Percentiles rank a stretch among this genome's conserved stretches.
Conservation (phyloP, 2,888 invertebrate genomes). For the Aphodius granarius region DNA sequence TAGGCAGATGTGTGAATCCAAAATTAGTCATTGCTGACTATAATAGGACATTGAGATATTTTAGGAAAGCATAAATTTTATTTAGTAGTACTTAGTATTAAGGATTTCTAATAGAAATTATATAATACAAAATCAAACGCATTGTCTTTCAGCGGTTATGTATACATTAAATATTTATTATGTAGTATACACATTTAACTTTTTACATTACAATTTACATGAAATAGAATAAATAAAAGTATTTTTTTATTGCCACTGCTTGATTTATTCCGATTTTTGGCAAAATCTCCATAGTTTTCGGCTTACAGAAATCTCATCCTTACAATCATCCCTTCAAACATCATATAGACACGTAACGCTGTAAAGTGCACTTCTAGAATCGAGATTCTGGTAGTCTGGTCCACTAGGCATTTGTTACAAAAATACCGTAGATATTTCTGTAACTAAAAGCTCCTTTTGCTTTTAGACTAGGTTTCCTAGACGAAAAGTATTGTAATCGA, state of each 20-base stretch:
- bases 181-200: constrained; percentile 14
- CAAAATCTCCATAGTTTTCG: neutral
- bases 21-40: neutral
- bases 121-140: constrained; percentile 8
- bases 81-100: constrained; percentile 26
- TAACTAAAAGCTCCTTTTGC: no score
- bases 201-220: constrained; percentile 10
- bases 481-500: neutral
- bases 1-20: neutral
- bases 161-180: constrained; percentile 13
- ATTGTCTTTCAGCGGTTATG: constrained; percentile 17
- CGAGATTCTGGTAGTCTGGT: no score
- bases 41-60: neutral
- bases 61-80: constrained; percentile 1
- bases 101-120: constrained; percentile 30
- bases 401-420: no score
- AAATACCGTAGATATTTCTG: no score
- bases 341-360: neutral
- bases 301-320: neutral
- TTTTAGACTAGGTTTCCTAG: neutral
- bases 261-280: neutral
- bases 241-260: constrained; percentile 10
- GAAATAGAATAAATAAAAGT: constrained; percentile 15
- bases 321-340: neutral
- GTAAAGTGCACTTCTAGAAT: neutral